Evolutionary conservation across 2,888 invertebrate species (phyloP).

Genomic region (Taenaris catops): DNA sequence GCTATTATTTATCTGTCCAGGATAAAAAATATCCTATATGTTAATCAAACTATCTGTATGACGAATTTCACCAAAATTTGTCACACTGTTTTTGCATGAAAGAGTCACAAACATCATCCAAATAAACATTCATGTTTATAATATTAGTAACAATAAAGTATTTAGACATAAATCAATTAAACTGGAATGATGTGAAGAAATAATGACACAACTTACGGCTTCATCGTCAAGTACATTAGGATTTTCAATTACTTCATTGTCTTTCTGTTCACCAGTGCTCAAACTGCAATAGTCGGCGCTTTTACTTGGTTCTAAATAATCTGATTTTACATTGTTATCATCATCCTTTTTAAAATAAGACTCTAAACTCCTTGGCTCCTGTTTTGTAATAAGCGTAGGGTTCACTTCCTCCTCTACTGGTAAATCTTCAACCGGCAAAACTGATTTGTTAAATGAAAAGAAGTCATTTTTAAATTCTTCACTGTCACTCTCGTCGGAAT

Average conservation of each 20-base stretch:
- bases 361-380: conserved; percentile 43
- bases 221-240: conserved; percentile 52
- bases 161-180: no score
- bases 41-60: no score
- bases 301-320: conserved; percentile 28
- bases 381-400: conserved; percentile 21
- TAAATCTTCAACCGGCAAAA: conserved; percentile 51
- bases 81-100: no score
- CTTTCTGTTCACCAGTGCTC: conserved; percentile 25
- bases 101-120: no score
- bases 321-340: conserved; percentile 25
- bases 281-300: conserved; percentile 21
- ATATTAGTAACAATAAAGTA: no score
- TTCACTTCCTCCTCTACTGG: conserved; percentile 47
- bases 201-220: conserved; percentile 47
- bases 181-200: no score
- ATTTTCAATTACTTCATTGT: conserved; percentile 71
- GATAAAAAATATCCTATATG: no score
- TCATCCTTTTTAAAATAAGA: conserved; percentile 58
- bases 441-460: conserved; percentile 73
- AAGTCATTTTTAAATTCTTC: conserved; percentile 73
- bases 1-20: no score
- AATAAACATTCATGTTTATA: no score
- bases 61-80: no score
- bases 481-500: conserved; percentile 68